Base-by-base conservation (phyloP, 1,140 invertebrate genomes). In the Sarcophaga peregrina region DNA sequence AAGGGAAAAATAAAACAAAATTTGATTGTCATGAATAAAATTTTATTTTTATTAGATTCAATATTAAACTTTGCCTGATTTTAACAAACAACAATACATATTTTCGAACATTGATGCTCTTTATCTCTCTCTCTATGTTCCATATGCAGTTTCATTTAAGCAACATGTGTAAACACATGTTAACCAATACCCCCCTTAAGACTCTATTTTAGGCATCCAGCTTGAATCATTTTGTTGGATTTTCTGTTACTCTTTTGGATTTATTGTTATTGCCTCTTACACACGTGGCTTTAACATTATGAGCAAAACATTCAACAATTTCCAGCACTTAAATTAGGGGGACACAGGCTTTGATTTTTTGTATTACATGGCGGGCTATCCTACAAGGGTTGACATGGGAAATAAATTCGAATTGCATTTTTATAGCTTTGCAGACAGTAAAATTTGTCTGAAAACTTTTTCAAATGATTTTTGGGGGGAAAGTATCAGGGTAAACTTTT, bases 1-100 rank as follows among this genome's bases (percentile, higher is more conserved):
- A 37, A 37, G n/a, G 52, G 3, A 9, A 54, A 54, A 54, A 54
- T 54, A 54, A 54, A 9, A 54, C n/a, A 54, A 54, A 58, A 58
- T 58, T 58, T 58, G 54, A 58, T 58, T 58, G n/a, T n/a, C 6
- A n/a, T 6, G 15, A 15, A 58, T 58, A 58, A 58, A 58, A 58
- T 58, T 58, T 58, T 58, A 58, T 58, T 58, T 58, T 58, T 58
- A 58, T 58, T 58, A 15, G 54, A 15, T 58, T 58, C 54, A 58
- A 58, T 58, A 58, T 58, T 58, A n/a, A 15, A 4, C 11, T n/a
- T 58, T 13, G 15, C 54, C 11, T 58, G 54, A 58, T 58, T 58
- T 58, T 58, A 58, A 15, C 15, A 58, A 58, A 58, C 25, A 58
- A 58, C 54, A 13, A 58, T 58, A 37, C n/a, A n/a, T n/a, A n/a